Evolutionary conservation across 2,797 vertebrate species (phyloP).

Genomic region (Tympanoctomys barrerae): DNA sequence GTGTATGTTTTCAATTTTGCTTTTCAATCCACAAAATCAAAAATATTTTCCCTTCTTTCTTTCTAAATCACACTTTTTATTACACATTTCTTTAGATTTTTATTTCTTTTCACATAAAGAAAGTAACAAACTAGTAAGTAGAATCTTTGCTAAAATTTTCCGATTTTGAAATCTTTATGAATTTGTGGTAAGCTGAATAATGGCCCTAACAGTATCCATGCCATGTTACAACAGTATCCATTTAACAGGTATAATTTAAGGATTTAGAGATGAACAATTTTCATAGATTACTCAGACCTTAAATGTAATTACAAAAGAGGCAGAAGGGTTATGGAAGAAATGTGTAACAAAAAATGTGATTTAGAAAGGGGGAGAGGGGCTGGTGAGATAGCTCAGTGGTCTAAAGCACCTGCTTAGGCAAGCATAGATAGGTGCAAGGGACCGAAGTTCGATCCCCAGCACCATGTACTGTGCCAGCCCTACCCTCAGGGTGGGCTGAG

Average conservation of each 20-base stretch:
- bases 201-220: neutral
- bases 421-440: too few relatives aligned
- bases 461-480: too few relatives aligned
- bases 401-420: too few relatives aligned
- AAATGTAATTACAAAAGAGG: neutral
- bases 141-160: neutral
- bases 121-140: neutral
- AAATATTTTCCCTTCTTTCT: neutral
- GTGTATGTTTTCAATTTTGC: neutral
- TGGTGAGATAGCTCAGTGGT: too few relatives aligned
- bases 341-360: too few relatives aligned
- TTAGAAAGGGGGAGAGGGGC: too few relatives aligned
- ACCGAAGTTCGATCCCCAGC: too few relatives aligned
- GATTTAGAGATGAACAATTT: neutral
- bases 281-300: neutral
- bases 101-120: neutral
- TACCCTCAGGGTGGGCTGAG: too few relatives aligned
- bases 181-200: neutral
- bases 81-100: neutral
- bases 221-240: neutral
- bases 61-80: neutral
- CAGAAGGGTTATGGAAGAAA: neutral
- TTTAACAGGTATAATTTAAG: neutral
- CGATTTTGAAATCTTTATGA: neutral
- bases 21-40: neutral